A percentile compares a stretch with the other conserved stretches of the same genome.
Evolutionary conservation across 2,113 vertebrate species (phyloP).

Genomic region (Bostrychus sinensis): DNA sequence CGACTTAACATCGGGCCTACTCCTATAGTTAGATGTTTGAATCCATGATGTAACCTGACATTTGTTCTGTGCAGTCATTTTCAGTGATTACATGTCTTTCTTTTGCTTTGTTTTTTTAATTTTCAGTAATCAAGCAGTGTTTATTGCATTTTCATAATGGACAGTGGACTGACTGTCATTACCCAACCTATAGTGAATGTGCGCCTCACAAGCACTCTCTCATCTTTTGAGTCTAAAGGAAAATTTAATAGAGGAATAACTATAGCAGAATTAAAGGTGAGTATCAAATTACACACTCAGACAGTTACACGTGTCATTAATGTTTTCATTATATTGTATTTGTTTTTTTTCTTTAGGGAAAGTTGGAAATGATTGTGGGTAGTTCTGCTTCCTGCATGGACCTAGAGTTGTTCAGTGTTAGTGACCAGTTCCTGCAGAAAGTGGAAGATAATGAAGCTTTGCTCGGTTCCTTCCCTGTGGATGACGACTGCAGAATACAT

Average conservation of each 20-base stretch:
- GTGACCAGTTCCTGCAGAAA: slow-evolving; percentile 82
- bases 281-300: neutral
- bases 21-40: no score
- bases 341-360: slow-evolving; percentile 73
- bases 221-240: slow-evolving; percentile 78
- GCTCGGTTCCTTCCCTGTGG: slow-evolving; percentile 88
- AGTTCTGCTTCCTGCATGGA: slow-evolving; percentile 84
- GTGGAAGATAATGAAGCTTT: slow-evolving; percentile 86
- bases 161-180: slow-evolving; percentile 72
- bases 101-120: neutral
- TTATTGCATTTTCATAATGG: slow-evolving; percentile 64
- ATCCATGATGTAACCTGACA: no score
- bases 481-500: slow-evolving; percentile 89
- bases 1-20: no score
- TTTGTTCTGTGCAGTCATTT: neutral
- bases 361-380: slow-evolving; percentile 88
- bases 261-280: slow-evolving; percentile 88
- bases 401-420: slow-evolving; percentile 82
- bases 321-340: neutral
- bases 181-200: slow-evolving; percentile 82
- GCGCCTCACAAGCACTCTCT: slow-evolving; percentile 84
- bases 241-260: slow-evolving; percentile 83
- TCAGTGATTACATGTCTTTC: neutral
- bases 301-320: neutral
- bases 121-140: neutral